phyloP scores from a whole-genome alignment of 2,888 invertebrate genomes.

The Thymelicus sylvestris region DNA sequence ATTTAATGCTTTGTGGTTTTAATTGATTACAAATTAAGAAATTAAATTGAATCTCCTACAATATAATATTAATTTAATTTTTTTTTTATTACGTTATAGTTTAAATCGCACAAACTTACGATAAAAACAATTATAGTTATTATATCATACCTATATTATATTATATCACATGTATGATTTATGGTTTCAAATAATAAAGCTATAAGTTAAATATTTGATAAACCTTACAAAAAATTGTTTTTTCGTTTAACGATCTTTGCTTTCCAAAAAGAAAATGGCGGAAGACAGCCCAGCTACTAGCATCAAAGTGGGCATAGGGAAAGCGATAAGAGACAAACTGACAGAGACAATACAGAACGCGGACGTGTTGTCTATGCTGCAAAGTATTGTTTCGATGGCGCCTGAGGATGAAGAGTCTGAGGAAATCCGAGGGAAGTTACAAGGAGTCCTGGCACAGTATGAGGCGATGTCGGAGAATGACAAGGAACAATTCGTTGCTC shows the following conservation, averaged over 20 bases:
- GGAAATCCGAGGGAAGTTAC: conserved; percentile 59
- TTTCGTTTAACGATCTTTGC: conserved; percentile 17
- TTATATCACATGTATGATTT: too few species aligned
- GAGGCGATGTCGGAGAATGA: conserved; percentile 63
- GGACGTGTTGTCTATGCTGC: conserved; percentile 63
- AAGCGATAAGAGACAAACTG: conserved; percentile 61
- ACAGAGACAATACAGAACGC: conserved; percentile 65
- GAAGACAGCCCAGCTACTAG: conserved; percentile 44
- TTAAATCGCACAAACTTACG: too few species aligned
- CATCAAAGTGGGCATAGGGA: conserved; percentile 53
- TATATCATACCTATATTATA: too few species aligned
- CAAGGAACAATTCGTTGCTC: conserved; percentile 59
- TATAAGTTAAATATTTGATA: too few species aligned
- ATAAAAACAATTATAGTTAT: too few species aligned
- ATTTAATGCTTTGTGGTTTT: too few species aligned
- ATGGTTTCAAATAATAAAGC: too few species aligned
- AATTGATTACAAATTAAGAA: too few species aligned
- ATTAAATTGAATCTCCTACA: too few species aligned
- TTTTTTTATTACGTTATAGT: too few species aligned
- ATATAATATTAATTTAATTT: too few species aligned
- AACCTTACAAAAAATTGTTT: too few species aligned
- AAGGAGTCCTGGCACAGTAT: conserved; percentile 60
- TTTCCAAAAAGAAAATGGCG: conserved; percentile 53
- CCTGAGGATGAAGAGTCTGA: conserved; percentile 65
- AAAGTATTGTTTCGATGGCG: conserved; percentile 62